A percentile compares a stretch with the other conserved stretches of the same genome.
phyloP scores from a whole-genome alignment of 2,797 vertebrate species.

The Zalophus californianus region DNA sequence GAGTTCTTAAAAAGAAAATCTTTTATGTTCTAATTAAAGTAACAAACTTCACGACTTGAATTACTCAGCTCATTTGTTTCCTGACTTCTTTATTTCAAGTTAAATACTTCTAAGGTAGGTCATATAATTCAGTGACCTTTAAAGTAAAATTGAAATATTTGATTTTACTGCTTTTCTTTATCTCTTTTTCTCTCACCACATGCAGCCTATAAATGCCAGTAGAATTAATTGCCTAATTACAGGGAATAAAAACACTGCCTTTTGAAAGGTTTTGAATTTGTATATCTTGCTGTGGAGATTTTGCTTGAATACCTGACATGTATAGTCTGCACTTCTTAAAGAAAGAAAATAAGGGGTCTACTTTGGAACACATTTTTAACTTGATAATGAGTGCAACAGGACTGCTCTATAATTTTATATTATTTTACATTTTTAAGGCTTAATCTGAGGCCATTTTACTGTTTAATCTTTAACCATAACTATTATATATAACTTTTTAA shows the following conservation, averaged over 20 bases:
- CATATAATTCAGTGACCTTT: constrained; percentile 79
- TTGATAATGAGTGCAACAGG: constrained; percentile 36
- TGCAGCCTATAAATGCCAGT: constrained; percentile 76
- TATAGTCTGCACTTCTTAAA: constrained; percentile 25
- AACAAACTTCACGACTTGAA: constrained; percentile 61
- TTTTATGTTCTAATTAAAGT: constrained; percentile 69
- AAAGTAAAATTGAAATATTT: constrained; percentile 81
- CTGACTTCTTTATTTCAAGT: constrained; percentile 78
- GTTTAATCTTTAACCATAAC: not conserved
- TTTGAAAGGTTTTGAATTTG: constrained; percentile 78
- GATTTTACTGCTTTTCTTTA: constrained; percentile 76
- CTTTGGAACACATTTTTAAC: constrained; percentile 39
- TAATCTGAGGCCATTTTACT: constrained; percentile 14
- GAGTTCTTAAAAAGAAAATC: constrained; percentile 52
- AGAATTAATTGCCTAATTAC: constrained; percentile 83
- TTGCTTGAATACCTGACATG: constrained; percentile 68
- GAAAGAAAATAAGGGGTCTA: constrained; percentile 57
- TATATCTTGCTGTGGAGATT: constrained; percentile 74
- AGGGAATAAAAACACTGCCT: constrained; percentile 76
- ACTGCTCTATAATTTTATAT: constrained; percentile 58
- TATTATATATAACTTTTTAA: constrained; percentile 27
- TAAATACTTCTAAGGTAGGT: constrained; percentile 77
- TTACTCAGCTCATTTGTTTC: constrained; percentile 75
- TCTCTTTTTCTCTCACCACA: constrained; percentile 68
- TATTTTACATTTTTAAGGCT: constrained; percentile 48